Conservation (phyloP, 2,888 invertebrate genomes). For the Calameuta idolon region DNA sequence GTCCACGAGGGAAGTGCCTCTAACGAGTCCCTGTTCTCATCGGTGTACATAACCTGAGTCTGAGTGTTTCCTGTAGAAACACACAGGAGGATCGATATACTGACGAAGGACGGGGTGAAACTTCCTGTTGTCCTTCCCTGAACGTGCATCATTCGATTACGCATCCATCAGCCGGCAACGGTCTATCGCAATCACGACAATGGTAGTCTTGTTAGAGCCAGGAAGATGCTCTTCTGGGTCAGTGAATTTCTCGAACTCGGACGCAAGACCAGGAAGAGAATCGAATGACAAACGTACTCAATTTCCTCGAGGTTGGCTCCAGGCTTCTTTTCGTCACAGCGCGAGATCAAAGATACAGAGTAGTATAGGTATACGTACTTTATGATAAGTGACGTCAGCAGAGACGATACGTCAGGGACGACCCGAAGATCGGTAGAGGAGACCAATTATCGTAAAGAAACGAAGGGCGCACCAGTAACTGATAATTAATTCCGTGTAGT, state of each 20-base stretch:
- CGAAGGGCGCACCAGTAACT: neutral
- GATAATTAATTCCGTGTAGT: neutral
- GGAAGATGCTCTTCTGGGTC: neutral
- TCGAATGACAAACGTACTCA: neutral
- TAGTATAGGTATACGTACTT: neutral
- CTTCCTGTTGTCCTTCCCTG: neutral
- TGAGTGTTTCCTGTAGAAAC: neutral
- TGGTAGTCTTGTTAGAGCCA: neutral
- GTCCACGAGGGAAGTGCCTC: neutral
- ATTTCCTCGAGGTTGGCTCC: neutral
- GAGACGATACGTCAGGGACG: neutral
- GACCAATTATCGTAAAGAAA: neutral
- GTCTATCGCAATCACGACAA: neutral
- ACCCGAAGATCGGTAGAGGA: neutral
- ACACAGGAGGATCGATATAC: neutral
- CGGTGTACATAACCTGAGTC: neutral
- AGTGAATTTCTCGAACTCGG: neutral
- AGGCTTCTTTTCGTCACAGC: neutral
- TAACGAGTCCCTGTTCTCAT: neutral
- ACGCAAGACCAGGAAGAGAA: neutral
- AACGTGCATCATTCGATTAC: neutral
- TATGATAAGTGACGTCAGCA: neutral
- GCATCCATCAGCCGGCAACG: neutral
- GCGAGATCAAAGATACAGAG: neutral
- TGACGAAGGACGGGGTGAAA: neutral